Evolutionary conservation across 2,113 vertebrate genomes (phyloP), one percentile per base, ranked within the genome.

Genomic region (Pedetes capensis): DNA sequence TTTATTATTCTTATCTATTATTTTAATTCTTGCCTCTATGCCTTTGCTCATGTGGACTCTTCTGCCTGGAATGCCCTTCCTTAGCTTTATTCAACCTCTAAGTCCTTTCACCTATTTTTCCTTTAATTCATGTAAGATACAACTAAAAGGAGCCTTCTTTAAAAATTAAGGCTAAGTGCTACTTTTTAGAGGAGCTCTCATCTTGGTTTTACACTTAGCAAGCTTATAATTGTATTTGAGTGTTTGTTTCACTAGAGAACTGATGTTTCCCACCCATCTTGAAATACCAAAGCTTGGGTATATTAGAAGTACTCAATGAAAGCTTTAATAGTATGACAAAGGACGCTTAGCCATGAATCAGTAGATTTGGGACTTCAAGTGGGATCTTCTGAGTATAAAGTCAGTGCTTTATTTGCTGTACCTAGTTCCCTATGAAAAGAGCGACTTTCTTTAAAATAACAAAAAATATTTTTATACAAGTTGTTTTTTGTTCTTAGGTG

Each of bases 361-460:
- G 18, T 47, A 69, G 61, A 71, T 32, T 69, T 93, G 59, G 87
- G 20, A 78, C 90, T 94, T 87, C 37, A 83, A 1, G 13, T 18
- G 53, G 55, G 8, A 3, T 89, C 10, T 94, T 82, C 32, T 82
- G 74, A 76, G 10, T 51, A 25, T 80, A 82, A 76, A 83, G 78
- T 89, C 55, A 80, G 0, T 82, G 27, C 29, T 89, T 11, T 89
- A 25, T 95, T 89, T 94, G 32, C 55, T 82, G n/a, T n/a, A n/a
- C n/a, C n/a, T n/a, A n/a, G n/a, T n/a, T n/a, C n/a, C n/a, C 57
- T 47, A 80, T 44, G 39, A 68, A 47, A 63, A 90, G 81, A 4
- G 22, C 94, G 11, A 22, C 74, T 59, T 27, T 85, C 23, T 82
- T 91, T 72, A 93, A 93, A 93, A 78, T 78, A 93, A 53, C 27